phyloP scores from a whole-genome alignment of 2,797 vertebrate genomes.

The Pseudomugil gertrudae region DNA sequence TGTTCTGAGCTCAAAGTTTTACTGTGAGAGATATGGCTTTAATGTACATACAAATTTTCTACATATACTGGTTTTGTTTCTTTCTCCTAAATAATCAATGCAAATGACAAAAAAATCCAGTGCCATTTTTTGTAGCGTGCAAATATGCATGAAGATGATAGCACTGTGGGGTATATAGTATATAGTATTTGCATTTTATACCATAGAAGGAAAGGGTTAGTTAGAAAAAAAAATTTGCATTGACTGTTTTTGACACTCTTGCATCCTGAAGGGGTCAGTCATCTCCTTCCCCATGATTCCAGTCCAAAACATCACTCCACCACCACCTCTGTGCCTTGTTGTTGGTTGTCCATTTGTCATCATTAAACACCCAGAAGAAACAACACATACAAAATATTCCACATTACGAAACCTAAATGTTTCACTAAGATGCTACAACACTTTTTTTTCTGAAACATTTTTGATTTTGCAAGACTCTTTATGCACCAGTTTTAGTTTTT shows the following conservation, averaged over 20 bases:
- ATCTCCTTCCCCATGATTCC: not conserved
- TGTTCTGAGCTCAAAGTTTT: conserved; percentile 3
- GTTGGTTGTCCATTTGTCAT: too few species aligned
- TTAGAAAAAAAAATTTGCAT: not conserved
- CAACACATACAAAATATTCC: not conserved
- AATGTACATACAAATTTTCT: not conserved
- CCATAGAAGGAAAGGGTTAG: not conserved
- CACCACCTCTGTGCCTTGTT: not conserved
- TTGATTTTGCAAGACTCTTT: not conserved
- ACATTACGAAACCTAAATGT: not conserved
- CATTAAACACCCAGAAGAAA: not conserved
- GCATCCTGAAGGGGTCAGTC: not conserved
- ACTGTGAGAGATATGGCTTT: not conserved
- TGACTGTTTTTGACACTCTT: not conserved
- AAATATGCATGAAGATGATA: not conserved
- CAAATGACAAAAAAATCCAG: too few species aligned
- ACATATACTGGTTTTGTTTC: not conserved
- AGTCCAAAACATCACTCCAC: not conserved
- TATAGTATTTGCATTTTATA: not conserved
- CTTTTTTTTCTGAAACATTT: not conserved
- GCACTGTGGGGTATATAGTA: too few species aligned
- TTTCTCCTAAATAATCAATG: not conserved
- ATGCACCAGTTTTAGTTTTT: not conserved
- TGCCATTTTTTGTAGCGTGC: not conserved
- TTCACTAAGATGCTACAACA: not conserved